Evolutionary conservation across 2,888 invertebrate species (phyloP), one percentile per base, ranked within the genome.

Genomic region (Volucella zonaria): DNA sequence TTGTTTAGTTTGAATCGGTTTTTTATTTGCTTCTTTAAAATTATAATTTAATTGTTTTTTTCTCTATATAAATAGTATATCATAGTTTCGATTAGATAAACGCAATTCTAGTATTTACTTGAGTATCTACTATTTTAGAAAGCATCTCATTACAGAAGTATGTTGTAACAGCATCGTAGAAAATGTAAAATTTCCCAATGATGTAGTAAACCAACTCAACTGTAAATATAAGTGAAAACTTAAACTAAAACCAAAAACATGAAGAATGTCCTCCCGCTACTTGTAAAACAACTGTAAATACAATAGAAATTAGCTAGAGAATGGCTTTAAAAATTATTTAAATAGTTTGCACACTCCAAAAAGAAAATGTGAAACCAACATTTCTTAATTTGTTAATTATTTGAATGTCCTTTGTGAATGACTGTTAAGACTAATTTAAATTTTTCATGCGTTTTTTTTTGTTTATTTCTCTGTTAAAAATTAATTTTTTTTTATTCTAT

Each of bases 381-480:
- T 54, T 52, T 12, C 52, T 38, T 68, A 40, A 45, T 42, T 31
- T 75, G 58, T 64, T 58, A 73, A 67, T 52, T 73, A 45, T 59
- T 52, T 66, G 83, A 83, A 83, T 83, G 85, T 58, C 49, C 56
- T 52, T 56, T 70, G 18, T 56, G 80, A 76, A 80, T 85, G 80
- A 80, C 40, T 75, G 70, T 83, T 85, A 52, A 74, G 54, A 83
- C 83, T 80, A 85, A 85, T 80, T 76, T 76, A 64, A 61, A 38
- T 49, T 23, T 61, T 81, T 64, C 51, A 58, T 66, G 51, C 64
- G 38, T 78, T 59, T 71, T 12, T 38, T 70, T 70, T 75, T 75
- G 10, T 79, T 40, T 62, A 8, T 45, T 11, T 54, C 14, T 62
- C n/a, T 73, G 51, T 12, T 59, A 18, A 8, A 15, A 2, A 18